Percentiles rank a stretch among this genome's conserved stretches.
Evolutionary conservation across 2,888 invertebrate species (phyloP).

Genomic region (Eupithecia exiguata): DNA sequence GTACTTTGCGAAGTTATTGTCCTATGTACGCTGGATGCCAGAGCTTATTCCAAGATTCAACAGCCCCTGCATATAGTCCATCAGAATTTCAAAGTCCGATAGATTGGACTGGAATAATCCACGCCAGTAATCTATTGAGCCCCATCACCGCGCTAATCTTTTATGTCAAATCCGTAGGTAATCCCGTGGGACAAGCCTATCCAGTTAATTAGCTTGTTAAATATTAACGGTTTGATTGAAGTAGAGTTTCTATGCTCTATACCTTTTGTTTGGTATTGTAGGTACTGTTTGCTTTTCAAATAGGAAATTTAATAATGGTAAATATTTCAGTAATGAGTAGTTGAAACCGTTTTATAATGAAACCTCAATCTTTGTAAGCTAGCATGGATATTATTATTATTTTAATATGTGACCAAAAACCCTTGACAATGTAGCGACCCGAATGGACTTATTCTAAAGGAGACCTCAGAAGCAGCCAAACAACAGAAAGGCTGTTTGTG

Average conservation of each 20-base stretch:
- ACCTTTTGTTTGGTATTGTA: not conserved
- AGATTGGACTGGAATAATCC: slow-evolving; percentile 9
- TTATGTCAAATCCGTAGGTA: slow-evolving; percentile 23
- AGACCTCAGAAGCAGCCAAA: too few species aligned
- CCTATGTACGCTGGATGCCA: not conserved
- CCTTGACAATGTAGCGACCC: too few species aligned
- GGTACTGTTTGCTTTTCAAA: not conserved
- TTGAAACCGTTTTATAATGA: too few species aligned
- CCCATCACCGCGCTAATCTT: slow-evolving; percentile 23
- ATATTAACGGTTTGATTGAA: slow-evolving; percentile 43
- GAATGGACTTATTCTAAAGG: too few species aligned
- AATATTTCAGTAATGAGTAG: too few species aligned
- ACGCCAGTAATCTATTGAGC: slow-evolving; percentile 14
- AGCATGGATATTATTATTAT: too few species aligned
- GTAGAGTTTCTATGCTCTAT: slow-evolving; percentile 17
- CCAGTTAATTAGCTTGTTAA: slow-evolving; percentile 40
- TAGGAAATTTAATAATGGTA: not conserved
- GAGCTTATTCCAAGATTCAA: not conserved
- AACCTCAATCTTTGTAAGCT: too few species aligned
- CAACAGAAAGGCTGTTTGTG: too few species aligned
- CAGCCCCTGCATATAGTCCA: not conserved
- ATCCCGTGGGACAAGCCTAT: slow-evolving; percentile 19
- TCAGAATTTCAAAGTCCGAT: slow-evolving; percentile 14
- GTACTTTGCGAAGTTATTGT: not conserved
- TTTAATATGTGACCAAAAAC: too few species aligned